These are phyloP conservation scores for Brotula barbata DNA, from an alignment of 2,797 vertebrate species.

Conservation along the genomic window DNA sequence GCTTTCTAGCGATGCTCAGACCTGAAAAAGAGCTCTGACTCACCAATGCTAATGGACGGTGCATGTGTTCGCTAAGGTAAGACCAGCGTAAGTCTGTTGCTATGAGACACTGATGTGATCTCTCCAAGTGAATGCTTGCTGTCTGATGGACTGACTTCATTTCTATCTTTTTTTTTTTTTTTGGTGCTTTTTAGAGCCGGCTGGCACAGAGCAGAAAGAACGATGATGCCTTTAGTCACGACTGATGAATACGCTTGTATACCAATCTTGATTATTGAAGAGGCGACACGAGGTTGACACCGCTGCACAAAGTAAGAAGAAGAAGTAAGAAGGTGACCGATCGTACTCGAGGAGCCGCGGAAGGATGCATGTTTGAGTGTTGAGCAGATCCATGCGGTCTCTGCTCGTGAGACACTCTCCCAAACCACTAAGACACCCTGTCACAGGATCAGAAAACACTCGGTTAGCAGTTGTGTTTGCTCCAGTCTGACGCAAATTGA, in stretches of 20 bases:
- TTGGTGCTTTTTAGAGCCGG: constrained; percentile 18
- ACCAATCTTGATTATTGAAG: no score
- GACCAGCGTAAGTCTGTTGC: constrained; percentile 36
- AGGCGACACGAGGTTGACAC: no score
- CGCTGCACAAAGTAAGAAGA: no score
- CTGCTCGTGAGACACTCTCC: background rate
- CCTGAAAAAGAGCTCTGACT: no score
- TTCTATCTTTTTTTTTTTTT: constrained; percentile 27
- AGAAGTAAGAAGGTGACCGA: background rate
- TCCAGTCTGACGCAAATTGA: constrained; percentile 15
- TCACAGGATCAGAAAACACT: background rate
- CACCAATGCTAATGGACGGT: no score
- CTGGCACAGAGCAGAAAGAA: constrained; percentile 1
- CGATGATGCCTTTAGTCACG: background rate
- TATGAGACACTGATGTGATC: constrained; percentile 50
- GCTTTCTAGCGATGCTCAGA: constrained; percentile 20
- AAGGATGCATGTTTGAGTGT: no score
- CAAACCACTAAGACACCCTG: constrained; percentile 13
- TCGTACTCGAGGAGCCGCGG: no score
- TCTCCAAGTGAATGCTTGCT: constrained; percentile 35
- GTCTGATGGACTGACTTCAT: constrained; percentile 43
- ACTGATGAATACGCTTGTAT: background rate
- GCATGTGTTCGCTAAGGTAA: constrained; percentile 19
- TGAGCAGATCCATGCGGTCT: background rate
- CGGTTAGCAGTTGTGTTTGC: constrained; percentile 17